Conservation (phyloP, 2,113 vertebrate species). For the Sinocyclocheilus anophthalmus region DNA sequence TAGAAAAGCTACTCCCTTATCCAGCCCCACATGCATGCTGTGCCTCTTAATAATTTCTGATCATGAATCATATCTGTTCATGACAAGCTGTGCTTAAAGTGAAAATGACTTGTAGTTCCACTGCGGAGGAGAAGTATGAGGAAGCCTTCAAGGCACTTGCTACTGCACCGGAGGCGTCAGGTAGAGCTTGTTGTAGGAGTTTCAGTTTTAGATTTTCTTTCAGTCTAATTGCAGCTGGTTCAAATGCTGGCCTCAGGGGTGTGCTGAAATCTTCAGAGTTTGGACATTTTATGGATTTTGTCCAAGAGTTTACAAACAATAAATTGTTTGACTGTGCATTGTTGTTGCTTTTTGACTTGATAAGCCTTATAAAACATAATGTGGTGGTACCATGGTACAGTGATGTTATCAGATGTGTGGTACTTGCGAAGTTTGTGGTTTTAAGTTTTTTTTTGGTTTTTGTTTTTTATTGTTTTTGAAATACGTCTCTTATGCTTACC, state of each 20-base stretch:
- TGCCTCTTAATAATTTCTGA: slow-evolving; percentile 35
- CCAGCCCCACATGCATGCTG: background rate
- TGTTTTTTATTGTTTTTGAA: too few species aligned
- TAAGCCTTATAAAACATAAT: background rate
- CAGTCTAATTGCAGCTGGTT: slow-evolving; percentile 28
- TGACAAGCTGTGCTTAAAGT: slow-evolving; percentile 28
- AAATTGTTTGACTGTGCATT: background rate
- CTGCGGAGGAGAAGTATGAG: slow-evolving; percentile 23
- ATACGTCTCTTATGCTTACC: background rate
- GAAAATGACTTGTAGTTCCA: slow-evolving; percentile 22
- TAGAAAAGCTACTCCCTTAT: slow-evolving; percentile 17
- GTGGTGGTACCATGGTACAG: too few species aligned
- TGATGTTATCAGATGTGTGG: too few species aligned
- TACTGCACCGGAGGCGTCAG: slow-evolving; percentile 40
- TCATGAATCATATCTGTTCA: slow-evolving; percentile 18
- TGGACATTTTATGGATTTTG: background rate
- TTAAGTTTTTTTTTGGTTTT: too few species aligned
- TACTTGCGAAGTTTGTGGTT: too few species aligned
- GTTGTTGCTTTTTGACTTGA: background rate
- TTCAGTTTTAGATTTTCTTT: slow-evolving; percentile 16
- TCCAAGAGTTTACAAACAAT: slow-evolving; percentile 5
- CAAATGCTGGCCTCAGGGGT: background rate
- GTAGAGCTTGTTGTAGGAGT: slow-evolving; percentile 22
- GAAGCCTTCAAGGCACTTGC: slow-evolving; percentile 26
- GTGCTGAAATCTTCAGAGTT: slow-evolving; percentile 9